Evolutionary conservation across 1,140 invertebrate genomes (phyloP).

Genomic region (Drosophila paulistorum): DNA sequence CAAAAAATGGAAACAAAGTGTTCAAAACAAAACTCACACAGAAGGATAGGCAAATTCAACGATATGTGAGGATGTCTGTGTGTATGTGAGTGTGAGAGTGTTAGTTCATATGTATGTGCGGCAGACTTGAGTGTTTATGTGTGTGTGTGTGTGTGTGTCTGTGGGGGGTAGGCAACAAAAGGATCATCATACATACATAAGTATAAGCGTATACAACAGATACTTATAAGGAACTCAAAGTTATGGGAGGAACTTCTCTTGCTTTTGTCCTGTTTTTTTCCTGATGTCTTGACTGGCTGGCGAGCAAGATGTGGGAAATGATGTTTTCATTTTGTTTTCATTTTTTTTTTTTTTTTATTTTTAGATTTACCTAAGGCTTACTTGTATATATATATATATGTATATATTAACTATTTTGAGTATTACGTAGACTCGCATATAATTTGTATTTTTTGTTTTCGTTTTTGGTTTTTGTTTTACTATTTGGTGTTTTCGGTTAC

Average conservation of each 20-base stretch:
- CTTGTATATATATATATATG: neutral
- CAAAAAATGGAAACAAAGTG: neutral
- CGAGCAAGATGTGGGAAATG: constrained; percentile 5
- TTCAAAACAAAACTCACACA: constrained; percentile 1
- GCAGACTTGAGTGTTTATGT: constrained; percentile 4
- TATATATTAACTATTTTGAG: constrained; percentile 25
- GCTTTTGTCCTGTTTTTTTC: neutral
- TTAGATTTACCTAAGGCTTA: constrained; percentile 16
- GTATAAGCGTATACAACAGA: neutral
- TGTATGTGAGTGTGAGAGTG: neutral
- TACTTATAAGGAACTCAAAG: constrained; percentile 10
- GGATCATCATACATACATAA: neutral
- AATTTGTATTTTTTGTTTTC: neutral
- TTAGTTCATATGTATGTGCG: too few relatives aligned
- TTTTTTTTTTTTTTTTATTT: neutral
- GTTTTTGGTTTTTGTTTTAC: constrained; percentile 3
- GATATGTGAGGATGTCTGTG: constrained; percentile 38
- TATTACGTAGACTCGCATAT: constrained; percentile 13
- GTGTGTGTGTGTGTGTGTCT: constrained; percentile 15
- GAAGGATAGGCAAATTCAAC: constrained; percentile 16
- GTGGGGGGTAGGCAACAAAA: constrained; percentile 20
- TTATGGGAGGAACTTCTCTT: constrained; percentile 4
- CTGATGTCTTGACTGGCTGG: neutral
- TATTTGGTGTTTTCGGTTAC: constrained; percentile 56
- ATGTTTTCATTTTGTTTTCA: neutral